Evolutionary conservation across 2,113 vertebrate genomes (phyloP), one percentile per base, ranked within the genome.

Genomic region (Charadrius vociferus): DNA sequence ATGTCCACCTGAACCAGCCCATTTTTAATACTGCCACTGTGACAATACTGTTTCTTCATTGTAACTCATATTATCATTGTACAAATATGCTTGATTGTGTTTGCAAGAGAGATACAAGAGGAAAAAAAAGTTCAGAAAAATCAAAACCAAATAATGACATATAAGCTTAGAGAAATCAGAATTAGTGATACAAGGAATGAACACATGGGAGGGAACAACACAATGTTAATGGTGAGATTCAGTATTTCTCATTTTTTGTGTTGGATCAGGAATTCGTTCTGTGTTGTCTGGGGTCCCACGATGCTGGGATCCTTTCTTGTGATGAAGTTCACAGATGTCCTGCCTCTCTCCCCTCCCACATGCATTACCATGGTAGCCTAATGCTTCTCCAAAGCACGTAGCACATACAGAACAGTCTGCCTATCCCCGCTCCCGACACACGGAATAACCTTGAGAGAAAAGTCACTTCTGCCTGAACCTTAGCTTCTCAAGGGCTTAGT

Each of bases 381-480:
- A 88, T 70, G 29, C 26, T 91, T 27, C 63, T 84, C 59, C 65
- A 79, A 84, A 89, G 19, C 26, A 47, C 3, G 7, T 7, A 74
- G 32, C 37, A 37, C 1, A 8, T 50, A 36, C 36, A 81, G 74
- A 81, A 71, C 9, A 58, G 12, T 23, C 47, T 93, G 67, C 26
- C 62, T 55, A 16, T 18, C 39, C 21, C 37, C 55, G 32, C 53
- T 82, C 23, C 71, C 72, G 37, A 88, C 58, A 78, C 3, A 7
- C 14, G 73, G 56, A 86, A 92, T 43, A 80, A 90, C 49, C 58
- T 73, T 65, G 56, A 88, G 32, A 62, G 61, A 87, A 96, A 94
- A 78, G 30, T 49, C 73, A 59, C 65, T 59, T 70, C 85, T 67
- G 61, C 32, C 47, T 67, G 39, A 47, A 67, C 29, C 7, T 13